Conservation (phyloP, 35 echinoderm and acorn worm genomes). For the Heliocidaris tuberculata region DNA sequence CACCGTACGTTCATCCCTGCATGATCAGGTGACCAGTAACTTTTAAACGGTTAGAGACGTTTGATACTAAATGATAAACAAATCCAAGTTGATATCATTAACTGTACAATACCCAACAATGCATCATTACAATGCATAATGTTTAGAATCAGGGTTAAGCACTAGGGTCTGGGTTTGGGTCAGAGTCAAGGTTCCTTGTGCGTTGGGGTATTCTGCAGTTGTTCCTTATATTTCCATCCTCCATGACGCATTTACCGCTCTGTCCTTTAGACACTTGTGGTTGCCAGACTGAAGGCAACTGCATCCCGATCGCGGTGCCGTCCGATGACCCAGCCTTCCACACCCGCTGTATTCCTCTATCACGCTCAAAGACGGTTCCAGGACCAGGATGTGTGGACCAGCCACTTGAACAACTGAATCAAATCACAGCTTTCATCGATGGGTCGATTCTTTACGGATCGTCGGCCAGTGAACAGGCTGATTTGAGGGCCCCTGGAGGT, state of each 20-base stretch:
- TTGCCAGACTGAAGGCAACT: slow-evolving; percentile 36
- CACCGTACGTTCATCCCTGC: no score
- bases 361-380: slow-evolving; percentile 55
- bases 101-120: no score
- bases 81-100: no score
- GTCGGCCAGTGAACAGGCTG: background rate
- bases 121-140: no score
- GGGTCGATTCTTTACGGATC: slow-evolving; percentile 78
- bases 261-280: slow-evolving; percentile 26
- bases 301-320: slow-evolving; percentile 55
- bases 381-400: slow-evolving; percentile 21
- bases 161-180: no score
- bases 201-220: background rate
- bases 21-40: no score
- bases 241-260: background rate
- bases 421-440: slow-evolving; percentile 77
- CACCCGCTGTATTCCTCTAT: slow-evolving; percentile 57
- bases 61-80: no score
- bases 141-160: no score
- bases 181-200: no score
- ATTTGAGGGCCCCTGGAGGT: background rate
- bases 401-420: slow-evolving; percentile 73
- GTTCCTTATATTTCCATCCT: background rate
- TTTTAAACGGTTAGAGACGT: no score
- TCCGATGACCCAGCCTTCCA: slow-evolving; percentile 53